These are phyloP conservation scores for Nasonia giraulti DNA, from an alignment of 1,140 invertebrate genomes.

Conservation along the genomic window DNA sequence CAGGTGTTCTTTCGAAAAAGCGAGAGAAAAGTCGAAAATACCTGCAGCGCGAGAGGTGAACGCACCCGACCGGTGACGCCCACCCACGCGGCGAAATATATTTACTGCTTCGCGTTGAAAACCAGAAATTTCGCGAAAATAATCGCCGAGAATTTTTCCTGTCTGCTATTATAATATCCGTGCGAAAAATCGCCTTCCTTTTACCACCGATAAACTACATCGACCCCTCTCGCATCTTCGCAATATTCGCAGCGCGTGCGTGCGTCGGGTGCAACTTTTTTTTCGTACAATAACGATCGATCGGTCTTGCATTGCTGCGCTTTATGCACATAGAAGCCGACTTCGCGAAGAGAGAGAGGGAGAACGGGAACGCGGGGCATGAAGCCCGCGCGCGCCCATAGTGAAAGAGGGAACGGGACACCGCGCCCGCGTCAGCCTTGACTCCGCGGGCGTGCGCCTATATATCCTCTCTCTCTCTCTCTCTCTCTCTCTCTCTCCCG, in stretches of 20 bases:
- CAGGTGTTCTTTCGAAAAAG: too few relatives aligned
- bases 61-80: too few relatives aligned
- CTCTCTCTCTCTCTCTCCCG: conserved; percentile 20
- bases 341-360: not conserved
- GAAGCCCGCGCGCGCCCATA: conserved; percentile 11
- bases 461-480: not conserved
- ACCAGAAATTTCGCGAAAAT: too few relatives aligned
- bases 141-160: too few relatives aligned
- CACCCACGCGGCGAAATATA: too few relatives aligned
- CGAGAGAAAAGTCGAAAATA: too few relatives aligned
- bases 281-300: not conserved
- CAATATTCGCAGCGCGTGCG: not conserved
- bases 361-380: not conserved
- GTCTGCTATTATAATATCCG: too few relatives aligned
- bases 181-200: too few relatives aligned
- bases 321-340: too few relatives aligned
- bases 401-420: conserved; percentile 37
- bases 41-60: too few relatives aligned
- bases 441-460: conserved; percentile 17
- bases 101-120: too few relatives aligned
- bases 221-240: not conserved
- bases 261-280: conserved; percentile 20
- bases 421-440: conserved; percentile 38
- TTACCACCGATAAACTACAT: too few relatives aligned
- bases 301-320: conserved; percentile 6